phyloP scores from a whole-genome alignment of 2,888 invertebrate species.

The Papilio demoleus region DNA sequence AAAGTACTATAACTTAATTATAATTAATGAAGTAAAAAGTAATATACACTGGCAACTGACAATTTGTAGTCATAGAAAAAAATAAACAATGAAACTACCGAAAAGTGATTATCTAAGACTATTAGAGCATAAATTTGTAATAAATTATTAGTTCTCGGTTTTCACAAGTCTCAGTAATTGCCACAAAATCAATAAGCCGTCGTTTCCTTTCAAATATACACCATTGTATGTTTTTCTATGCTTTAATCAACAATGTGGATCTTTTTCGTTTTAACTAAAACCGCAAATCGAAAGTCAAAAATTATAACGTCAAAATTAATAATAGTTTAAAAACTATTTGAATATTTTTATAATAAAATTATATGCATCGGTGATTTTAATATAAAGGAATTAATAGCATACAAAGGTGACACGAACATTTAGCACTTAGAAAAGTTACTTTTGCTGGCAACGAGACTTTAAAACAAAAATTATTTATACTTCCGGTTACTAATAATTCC shows the following conservation, averaged over 20 bases:
- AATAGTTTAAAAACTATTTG: neutral
- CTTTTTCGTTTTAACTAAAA: too few species aligned
- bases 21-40: too few species aligned
- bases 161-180: conserved; percentile 23
- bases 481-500: too few species aligned
- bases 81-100: too few species aligned
- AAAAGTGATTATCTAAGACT: too few species aligned
- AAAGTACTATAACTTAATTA: too few species aligned
- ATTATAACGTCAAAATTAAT: neutral
- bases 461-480: too few species aligned
- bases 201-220: conserved; percentile 13
- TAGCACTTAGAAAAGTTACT: neutral
- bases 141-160: neutral
- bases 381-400: neutral
- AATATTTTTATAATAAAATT: neutral
- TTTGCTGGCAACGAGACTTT: neutral
- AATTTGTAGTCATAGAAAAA: too few species aligned
- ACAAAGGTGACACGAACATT: neutral
- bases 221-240: neutral
- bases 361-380: neutral
- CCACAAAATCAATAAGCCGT: conserved; percentile 17
- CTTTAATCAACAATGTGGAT: too few species aligned
- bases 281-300: too few species aligned
- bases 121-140: too few species aligned
- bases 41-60: too few species aligned